Conservation (phyloP, 2,888 invertebrate genomes). For the Leucoma salicis region DNA sequence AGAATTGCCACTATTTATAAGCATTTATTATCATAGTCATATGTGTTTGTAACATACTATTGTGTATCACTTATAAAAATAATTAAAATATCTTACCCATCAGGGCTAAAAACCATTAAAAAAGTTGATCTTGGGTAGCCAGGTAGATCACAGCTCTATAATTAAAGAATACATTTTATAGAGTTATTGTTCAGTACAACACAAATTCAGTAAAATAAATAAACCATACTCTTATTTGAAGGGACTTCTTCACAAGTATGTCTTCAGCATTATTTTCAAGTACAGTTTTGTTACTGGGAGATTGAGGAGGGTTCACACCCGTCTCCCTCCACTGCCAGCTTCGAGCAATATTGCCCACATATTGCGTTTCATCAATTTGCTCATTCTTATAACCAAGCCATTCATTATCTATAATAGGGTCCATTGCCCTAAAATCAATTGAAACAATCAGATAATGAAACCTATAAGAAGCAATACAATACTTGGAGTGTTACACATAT, state of each 20-base stretch:
- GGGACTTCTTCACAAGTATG: slow-evolving; percentile 83
- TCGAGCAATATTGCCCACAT: slow-evolving; percentile 62
- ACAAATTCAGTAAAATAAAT: neutral
- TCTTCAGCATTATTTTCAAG: slow-evolving; percentile 85
- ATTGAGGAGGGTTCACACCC: slow-evolving; percentile 62
- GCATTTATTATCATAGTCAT: neutral
- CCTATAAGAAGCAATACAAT: no score
- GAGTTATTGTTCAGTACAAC: neutral
- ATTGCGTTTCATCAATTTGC: slow-evolving; percentile 57
- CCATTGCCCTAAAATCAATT: slow-evolving; percentile 52
- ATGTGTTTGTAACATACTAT: no score
- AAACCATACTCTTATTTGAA: slow-evolving; percentile 82
- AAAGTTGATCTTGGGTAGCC: slow-evolving; percentile 91
- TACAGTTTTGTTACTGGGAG: slow-evolving; percentile 71
- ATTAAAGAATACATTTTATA: slow-evolving; percentile 25
- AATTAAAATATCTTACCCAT: slow-evolving; percentile 83
- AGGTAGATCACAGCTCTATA: slow-evolving; percentile 87
- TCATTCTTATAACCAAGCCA: slow-evolving; percentile 71
- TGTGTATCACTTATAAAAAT: no score
- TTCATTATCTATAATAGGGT: slow-evolving; percentile 67
- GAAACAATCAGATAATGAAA: no score
- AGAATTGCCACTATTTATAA: neutral
- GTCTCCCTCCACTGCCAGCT: slow-evolving; percentile 76
- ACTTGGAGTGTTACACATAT: no score
- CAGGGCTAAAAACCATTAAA: slow-evolving; percentile 93